phyloP scores from a whole-genome alignment of 2,113 vertebrate species.

The Myxocyprinus asiaticus region DNA sequence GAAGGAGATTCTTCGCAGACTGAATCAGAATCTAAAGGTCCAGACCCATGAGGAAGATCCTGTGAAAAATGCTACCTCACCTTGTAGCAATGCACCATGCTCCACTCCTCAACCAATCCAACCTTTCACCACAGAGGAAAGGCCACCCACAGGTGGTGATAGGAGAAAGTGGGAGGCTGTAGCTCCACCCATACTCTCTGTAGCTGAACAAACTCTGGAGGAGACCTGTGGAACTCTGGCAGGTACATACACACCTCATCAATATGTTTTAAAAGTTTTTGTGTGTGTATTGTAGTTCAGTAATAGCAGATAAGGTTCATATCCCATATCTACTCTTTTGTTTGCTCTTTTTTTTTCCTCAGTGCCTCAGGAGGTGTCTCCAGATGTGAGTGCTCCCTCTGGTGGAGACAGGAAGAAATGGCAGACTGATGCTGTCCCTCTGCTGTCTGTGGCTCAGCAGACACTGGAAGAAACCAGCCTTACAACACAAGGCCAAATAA shows the following conservation, averaged over 20 bases:
- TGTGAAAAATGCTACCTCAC: constrained; percentile 42
- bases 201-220: constrained; percentile 76
- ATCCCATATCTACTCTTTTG: too few relatives aligned
- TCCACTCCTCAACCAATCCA: constrained; percentile 50
- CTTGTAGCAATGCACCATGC: constrained; percentile 39
- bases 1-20: constrained; percentile 86
- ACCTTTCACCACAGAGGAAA: constrained; percentile 45
- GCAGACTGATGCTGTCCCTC: constrained; percentile 78
- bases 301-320: neutral
- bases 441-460: constrained; percentile 80
- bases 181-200: constrained; percentile 78
- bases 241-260: constrained; percentile 35
- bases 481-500: constrained; percentile 72
- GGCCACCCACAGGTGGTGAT: constrained; percentile 64
- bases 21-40: constrained; percentile 83
- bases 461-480: constrained; percentile 80
- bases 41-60: constrained; percentile 69
- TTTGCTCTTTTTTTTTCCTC: neutral
- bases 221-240: constrained; percentile 69
- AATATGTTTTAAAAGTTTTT: neutral
- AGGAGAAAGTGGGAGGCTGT: constrained; percentile 86
- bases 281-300: neutral
- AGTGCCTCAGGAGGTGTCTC: constrained; percentile 52
- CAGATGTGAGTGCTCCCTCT: constrained; percentile 61
- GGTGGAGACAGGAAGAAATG: constrained; percentile 88